A percentile compares a stretch with the other conserved stretches of the same genome.
phyloP scores from a whole-genome alignment of 2,888 invertebrate genomes.

The Campoletis raptor region DNA sequence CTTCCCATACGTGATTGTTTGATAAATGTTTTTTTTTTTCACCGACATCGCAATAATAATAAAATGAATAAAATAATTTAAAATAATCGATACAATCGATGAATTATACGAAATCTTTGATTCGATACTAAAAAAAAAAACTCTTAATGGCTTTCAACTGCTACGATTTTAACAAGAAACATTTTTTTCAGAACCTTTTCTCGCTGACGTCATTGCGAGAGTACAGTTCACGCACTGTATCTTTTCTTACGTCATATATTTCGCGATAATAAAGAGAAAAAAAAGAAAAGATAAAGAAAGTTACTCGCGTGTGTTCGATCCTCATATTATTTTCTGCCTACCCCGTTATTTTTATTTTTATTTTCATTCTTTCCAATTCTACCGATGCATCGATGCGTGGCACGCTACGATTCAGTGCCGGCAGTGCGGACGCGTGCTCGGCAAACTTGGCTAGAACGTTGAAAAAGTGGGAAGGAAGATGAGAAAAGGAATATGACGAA shows the following conservation, averaged over 20 bases:
- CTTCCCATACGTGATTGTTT: not conserved
- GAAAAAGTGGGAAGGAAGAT: slow-evolving; percentile 40
- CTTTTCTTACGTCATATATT: not conserved
- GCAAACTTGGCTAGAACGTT: slow-evolving; percentile 35
- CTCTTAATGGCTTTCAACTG: not conserved
- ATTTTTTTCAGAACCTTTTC: not conserved
- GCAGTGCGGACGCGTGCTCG: slow-evolving; percentile 46
- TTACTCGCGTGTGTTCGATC: not conserved
- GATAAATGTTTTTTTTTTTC: not conserved
- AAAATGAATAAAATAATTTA: not conserved
- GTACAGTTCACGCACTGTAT: not conserved
- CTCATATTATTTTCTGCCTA: not conserved
- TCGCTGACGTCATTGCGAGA: not conserved
- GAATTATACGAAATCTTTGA: not conserved
- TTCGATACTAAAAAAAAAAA: too few relatives aligned
- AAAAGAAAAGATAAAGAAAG: not conserved
- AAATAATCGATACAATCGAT: not conserved
- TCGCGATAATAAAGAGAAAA: not conserved
- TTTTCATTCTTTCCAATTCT: not conserved
- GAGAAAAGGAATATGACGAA: slow-evolving; percentile 28
- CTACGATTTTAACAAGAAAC: not conserved
- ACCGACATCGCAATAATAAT: not conserved
- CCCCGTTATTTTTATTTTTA: not conserved
- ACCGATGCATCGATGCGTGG: not conserved
- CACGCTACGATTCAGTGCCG: slow-evolving; percentile 24